Percentiles rank a stretch among this genome's conserved stretches.
Evolutionary conservation across 2,113 vertebrate genomes (phyloP).

Genomic region (Corythornis cristatus): DNA sequence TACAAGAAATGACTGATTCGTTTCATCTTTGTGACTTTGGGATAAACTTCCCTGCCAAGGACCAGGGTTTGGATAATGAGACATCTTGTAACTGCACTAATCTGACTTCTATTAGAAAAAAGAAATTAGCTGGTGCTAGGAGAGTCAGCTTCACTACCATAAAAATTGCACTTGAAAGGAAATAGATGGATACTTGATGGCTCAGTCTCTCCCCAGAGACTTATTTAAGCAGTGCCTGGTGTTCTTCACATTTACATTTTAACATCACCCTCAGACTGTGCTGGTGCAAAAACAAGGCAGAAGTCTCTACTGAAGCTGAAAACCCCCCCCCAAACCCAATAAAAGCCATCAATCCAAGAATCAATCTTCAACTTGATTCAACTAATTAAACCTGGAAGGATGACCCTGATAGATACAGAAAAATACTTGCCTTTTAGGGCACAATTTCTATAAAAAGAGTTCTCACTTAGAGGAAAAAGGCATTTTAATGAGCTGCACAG

Average conservation of each 20-base stretch:
- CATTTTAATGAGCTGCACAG: slow-evolving; percentile 53
- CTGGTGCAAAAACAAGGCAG: background rate
- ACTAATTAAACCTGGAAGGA: background rate
- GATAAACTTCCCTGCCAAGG: slow-evolving; percentile 7
- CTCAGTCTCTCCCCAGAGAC: background rate
- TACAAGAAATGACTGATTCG: background rate
- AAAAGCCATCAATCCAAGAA: background rate
- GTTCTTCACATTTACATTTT: background rate
- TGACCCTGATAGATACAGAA: slow-evolving; percentile 13
- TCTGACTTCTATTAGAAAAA: background rate
- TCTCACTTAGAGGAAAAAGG: slow-evolving; percentile 20
- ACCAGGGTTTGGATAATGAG: background rate
- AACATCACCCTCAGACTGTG: background rate
- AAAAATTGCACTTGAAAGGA: slow-evolving; percentile 6
- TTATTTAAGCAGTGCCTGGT: background rate
- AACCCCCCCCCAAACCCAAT: background rate
- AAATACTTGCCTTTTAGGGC: slow-evolving; percentile 18
- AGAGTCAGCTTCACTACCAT: background rate
- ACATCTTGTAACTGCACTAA: background rate
- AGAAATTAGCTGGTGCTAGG: background rate
- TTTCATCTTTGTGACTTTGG: background rate
- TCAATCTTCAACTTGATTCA: background rate
- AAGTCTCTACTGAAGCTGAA: background rate
- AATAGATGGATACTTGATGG: background rate
- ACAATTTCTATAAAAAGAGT: slow-evolving; percentile 28